A percentile compares a stretch with the other conserved stretches of the same genome.
phyloP scores from a whole-genome alignment of 2,888 invertebrate genomes.

The Eupelmus urozonus region DNA sequence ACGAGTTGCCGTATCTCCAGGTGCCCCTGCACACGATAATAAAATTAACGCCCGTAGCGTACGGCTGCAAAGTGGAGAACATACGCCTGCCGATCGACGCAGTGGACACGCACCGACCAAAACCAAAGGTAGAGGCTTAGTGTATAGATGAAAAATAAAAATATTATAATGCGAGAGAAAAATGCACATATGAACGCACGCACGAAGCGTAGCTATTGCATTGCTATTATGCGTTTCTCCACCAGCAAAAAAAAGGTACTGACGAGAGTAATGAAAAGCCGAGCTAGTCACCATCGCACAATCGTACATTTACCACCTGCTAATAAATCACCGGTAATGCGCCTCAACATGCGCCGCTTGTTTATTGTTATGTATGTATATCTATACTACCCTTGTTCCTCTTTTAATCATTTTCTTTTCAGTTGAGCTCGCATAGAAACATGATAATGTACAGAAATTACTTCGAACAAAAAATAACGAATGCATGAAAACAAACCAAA shows the following conservation, averaged over 20 bases:
- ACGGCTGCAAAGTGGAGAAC: slow-evolving; percentile 97
- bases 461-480: neutral
- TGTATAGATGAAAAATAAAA: slow-evolving; percentile 38
- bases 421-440: neutral
- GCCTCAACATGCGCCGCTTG: slow-evolving; percentile 7
- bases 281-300: neutral
- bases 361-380: slow-evolving; percentile 31
- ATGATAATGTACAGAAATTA: neutral
- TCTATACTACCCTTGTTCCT: slow-evolving; percentile 6
- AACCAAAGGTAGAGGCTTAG: slow-evolving; percentile 84
- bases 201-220: neutral
- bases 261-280: neutral
- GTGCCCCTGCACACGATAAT: slow-evolving; percentile 97
- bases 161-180: neutral
- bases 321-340: slow-evolving; percentile 27
- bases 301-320: neutral
- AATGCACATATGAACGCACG: neutral
- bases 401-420: slow-evolving; percentile 1
- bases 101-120: slow-evolving; percentile 97
- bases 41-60: slow-evolving; percentile 98
- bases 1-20: slow-evolving; percentile 92
- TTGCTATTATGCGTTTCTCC: neutral
- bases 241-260: slow-evolving; percentile 1
- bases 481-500: slow-evolving; percentile 28
- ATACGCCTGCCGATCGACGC: slow-evolving; percentile 94